Base-by-base conservation (phyloP, 2,113 vertebrate species). In the Ondatra zibethicus region DNA sequence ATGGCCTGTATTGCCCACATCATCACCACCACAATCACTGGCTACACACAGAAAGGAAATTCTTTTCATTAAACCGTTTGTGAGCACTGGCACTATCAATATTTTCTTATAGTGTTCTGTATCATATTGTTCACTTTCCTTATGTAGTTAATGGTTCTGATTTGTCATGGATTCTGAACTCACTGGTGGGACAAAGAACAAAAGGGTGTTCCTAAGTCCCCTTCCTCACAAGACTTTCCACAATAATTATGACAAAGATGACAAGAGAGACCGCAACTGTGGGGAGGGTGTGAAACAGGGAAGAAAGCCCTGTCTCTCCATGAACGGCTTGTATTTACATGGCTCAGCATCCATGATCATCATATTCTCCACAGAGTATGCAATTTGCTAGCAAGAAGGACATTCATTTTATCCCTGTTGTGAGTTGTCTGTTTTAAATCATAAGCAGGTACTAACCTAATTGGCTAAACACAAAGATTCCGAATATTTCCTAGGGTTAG, bases 381-480 rank as follows among this genome's bases (percentile, higher is more conserved):
- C 47, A 86, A 81, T 87, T 89, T 81, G 72, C 81, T 94, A 95
- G 65, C 50, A 88, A 36, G 72, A 87, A 93, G 85, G 92, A 31
- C 19, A 89, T 91, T 80, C 19, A 89, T 91, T 80, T 88, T 90
- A 82, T 73, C 58, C 16, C n/a, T 88, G 36, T 68, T 75, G 13
- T 81, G 86, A 2, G 50, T 47, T 96, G 65, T 73, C 61, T 13
- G n/a, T 2, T 29, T 27, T 13, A 91, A 88, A 55, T 88, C 36
- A 50, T 75, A 52, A 88, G 19, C 5, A 88, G 39, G 72, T 82
- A 82, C n/a, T 72, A 21, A 80, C n/a, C 39, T 78, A 78, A 23
- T 25, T 52, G n/a, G 92, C 82, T 86, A 76, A 94, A 96, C 92
- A 11, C 27, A 90, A 82, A 90, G 31, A 70, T 4, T 89, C 1